Percentiles rank a stretch among this genome's conserved stretches.
phyloP scores from a whole-genome alignment of 1,140 invertebrate genomes.

The Solen grandis region DNA sequence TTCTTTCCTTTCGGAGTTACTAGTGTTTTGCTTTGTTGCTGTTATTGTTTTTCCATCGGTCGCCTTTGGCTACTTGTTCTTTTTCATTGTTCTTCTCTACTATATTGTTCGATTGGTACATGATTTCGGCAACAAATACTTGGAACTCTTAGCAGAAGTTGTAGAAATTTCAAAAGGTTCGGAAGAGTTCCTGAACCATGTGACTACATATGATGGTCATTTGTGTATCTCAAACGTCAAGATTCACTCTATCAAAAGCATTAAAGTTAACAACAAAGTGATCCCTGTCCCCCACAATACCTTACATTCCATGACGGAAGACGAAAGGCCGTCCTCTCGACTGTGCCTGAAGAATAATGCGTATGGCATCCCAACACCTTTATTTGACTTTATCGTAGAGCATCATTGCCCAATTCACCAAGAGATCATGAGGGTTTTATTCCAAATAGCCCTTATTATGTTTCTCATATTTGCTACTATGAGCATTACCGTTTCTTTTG shows the following conservation, averaged over 20 bases:
- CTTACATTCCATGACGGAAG: not conserved
- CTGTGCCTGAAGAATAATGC: not conserved
- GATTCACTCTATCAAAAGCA: not conserved
- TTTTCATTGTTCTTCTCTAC: constrained; percentile 30
- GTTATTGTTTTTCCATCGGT: constrained; percentile 39
- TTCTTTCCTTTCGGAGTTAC: constrained; percentile 15
- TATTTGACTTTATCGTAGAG: too few relatives aligned
- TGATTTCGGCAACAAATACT: too few relatives aligned
- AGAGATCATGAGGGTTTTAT: too few relatives aligned
- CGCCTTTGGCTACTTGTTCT: constrained; percentile 41
- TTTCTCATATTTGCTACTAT: too few relatives aligned
- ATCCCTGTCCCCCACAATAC: too few relatives aligned
- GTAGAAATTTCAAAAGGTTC: constrained; percentile 26
- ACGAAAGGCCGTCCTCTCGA: not conserved
- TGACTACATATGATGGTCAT: not conserved
- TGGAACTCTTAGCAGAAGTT: constrained; percentile 17
- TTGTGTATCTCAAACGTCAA: constrained; percentile 12
- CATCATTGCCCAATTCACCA: constrained; percentile 29
- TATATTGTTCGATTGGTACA: constrained; percentile 17
- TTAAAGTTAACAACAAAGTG: too few relatives aligned
- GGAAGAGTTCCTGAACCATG: not conserved
- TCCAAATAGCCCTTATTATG: too few relatives aligned
- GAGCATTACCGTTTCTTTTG: not conserved
- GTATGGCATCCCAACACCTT: too few relatives aligned
- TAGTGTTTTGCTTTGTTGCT: constrained; percentile 34